phyloP scores from a whole-genome alignment of 1,140 invertebrate species.

The Grapholita molesta region DNA sequence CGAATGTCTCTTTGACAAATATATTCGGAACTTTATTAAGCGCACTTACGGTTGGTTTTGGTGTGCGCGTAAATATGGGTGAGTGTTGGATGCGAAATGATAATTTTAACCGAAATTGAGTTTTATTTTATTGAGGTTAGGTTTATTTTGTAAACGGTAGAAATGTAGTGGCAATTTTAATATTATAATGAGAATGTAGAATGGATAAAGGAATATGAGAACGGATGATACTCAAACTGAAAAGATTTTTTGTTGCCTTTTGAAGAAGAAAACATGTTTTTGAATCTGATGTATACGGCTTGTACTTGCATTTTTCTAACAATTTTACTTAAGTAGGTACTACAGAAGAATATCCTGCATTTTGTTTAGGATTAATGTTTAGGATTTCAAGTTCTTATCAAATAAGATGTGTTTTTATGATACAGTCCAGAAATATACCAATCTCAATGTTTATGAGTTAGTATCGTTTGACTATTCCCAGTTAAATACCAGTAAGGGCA shows the following conservation, averaged over 20 bases:
- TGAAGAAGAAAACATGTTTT: not conserved
- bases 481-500: no score
- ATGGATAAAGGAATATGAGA: conserved; percentile 31
- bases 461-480: no score
- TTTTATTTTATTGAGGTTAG: not conserved
- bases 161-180: conserved; percentile 28
- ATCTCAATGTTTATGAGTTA: no score
- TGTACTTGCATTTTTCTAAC: not conserved
- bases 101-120: conserved; percentile 1
- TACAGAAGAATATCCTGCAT: not conserved
- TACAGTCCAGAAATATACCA: no score
- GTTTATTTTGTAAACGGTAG: not conserved
- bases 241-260: conserved; percentile 26
- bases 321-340: not conserved
- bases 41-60: not conserved
- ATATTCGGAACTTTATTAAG: not conserved
- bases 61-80: not conserved
- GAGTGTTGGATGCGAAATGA: not conserved
- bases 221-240: conserved; percentile 27
- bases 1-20: not conserved
- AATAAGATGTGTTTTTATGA: no score
- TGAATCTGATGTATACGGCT: not conserved
- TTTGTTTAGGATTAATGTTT: no score
- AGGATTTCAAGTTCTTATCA: no score
- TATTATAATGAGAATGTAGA: conserved; percentile 41